Base-by-base conservation (phyloP, 2,113 vertebrate genomes). In the Bubalus kerabau region DNA sequence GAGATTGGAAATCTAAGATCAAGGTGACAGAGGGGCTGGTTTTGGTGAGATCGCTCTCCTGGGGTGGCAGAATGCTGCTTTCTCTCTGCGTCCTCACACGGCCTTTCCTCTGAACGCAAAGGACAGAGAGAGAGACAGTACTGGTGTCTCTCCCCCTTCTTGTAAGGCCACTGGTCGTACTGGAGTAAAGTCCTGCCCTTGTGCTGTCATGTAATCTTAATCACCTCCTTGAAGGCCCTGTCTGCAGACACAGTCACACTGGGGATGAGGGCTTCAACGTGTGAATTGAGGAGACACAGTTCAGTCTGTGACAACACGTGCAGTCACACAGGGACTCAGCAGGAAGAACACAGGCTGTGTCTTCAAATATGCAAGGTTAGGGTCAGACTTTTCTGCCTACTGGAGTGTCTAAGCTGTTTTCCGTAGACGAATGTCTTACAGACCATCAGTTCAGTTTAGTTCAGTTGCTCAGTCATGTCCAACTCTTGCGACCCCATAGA, bases 261-360 rank as follows among this genome's bases (percentile, higher is more conserved):
- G 50, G 82, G 15, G 4, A n/a, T 59, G n/a, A 59, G 30, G 36
- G 52, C 26, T 50, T 76, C 54, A 59, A 26, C 3, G 8, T 52
- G 16, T 36, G 14, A 59, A 78, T 62, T 26, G 15, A 8, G 32
- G 23, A 9, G 17, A 60, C 5, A 50, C 14, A 78, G 10, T n/a
- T 93, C 6, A 54, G 14, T 80, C 7, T 9, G 3, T 54, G 54
- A 36, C 6, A 60, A 26, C 15, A 59, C 2, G 16, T 19, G 43
- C 2, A 36, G 19, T 74, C 24, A 91, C 78, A 91, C 17, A 30
- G 57, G 46, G 83, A 88, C 50, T 60, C 78, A 48, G 17, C 52
- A 74, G 48, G 89, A 82, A 52, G 28, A 96, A 56, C 36, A 93
- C 13, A 92, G 60, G 50, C 80, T 91, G 67, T 82, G 40, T 13